Conservation (phyloP, 1,140 invertebrate genomes). For the Conopomorpha cramerella region DNA sequence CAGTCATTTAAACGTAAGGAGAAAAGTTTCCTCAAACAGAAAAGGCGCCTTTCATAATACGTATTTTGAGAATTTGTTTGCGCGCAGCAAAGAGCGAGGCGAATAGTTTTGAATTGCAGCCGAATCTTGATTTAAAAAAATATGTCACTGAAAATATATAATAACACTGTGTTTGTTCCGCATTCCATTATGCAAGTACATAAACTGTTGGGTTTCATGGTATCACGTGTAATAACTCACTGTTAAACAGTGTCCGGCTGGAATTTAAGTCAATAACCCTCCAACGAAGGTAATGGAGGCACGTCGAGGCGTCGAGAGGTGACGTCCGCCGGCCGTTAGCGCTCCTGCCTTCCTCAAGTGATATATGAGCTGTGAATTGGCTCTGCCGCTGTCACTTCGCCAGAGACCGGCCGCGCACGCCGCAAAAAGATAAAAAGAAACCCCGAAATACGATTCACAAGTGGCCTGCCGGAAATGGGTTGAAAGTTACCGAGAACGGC, state of each 20-base stretch:
- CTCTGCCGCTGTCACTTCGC: constrained; percentile 46
- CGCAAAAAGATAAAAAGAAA: constrained; percentile 51
- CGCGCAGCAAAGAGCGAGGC: no score
- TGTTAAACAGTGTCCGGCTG: background rate
- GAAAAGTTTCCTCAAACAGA: background rate
- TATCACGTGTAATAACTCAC: no score
- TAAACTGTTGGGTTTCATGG: no score
- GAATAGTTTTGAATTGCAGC: background rate
- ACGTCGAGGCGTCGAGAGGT: constrained; percentile 34
- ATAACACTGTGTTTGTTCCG: no score
- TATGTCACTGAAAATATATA: no score
- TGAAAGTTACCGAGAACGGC: constrained; percentile 40
- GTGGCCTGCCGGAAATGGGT: constrained; percentile 46
- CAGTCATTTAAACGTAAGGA: background rate
- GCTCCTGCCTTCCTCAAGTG: constrained; percentile 36
- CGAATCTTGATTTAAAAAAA: background rate
- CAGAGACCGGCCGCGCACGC: constrained; percentile 19
- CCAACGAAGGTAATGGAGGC: constrained; percentile 17
- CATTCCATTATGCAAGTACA: no score
- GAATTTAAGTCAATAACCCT: constrained; percentile 7
- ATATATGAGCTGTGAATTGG: constrained; percentile 53
- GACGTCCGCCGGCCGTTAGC: constrained; percentile 41
- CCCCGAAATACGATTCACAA: constrained; percentile 52
- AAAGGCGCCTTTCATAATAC: no score
- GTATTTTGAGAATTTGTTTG: no score